A percentile compares a stretch with the other conserved stretches of the same genome.
Evolutionary conservation across 2,797 vertebrate genomes (phyloP).

Genomic region (Clarias pachynema): DNA sequence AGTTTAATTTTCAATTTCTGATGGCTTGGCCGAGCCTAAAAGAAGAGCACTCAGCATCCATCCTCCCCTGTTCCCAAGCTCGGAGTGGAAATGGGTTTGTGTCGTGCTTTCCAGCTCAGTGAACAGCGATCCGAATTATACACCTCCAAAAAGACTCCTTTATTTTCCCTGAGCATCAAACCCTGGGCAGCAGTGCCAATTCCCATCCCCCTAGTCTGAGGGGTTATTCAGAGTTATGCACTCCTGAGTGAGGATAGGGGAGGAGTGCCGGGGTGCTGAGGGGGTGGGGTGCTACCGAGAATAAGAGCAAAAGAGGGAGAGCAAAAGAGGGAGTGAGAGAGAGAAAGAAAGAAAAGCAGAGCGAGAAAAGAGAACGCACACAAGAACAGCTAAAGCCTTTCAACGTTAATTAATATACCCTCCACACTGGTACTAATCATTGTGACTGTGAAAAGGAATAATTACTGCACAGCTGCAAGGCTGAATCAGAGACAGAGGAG

Average conservation of each 20-base stretch:
- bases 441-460: slow-evolving; percentile 50
- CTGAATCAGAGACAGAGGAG: slow-evolving; percentile 24
- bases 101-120: slow-evolving; percentile 56
- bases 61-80: slow-evolving; percentile 36
- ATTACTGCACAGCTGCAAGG: slow-evolving; percentile 47
- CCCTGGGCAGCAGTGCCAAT: slow-evolving; percentile 44
- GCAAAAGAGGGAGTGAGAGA: neutral
- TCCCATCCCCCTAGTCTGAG: slow-evolving; percentile 41
- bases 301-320: slow-evolving; percentile 18
- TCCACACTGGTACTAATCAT: slow-evolving; percentile 56
- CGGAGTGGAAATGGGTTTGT: slow-evolving; percentile 56
- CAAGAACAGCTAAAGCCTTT: slow-evolving; percentile 52
- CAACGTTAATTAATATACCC: slow-evolving; percentile 59
- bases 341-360: neutral
- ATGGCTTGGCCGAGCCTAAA: slow-evolving; percentile 39
- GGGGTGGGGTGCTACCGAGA: slow-evolving; percentile 2
- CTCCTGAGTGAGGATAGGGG: slow-evolving; percentile 39
- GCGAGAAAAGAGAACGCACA: slow-evolving; percentile 10
- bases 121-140: slow-evolving; percentile 58
- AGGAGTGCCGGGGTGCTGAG: neutral
- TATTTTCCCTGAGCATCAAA: slow-evolving; percentile 55
- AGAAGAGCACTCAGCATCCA: slow-evolving; percentile 33
- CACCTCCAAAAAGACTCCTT: slow-evolving; percentile 55
- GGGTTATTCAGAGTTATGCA: slow-evolving; percentile 52
- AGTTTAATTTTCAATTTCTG: slow-evolving; percentile 53